phyloP scores from a whole-genome alignment of 2,888 invertebrate genomes.

The Drosophila trichaetosa region DNA sequence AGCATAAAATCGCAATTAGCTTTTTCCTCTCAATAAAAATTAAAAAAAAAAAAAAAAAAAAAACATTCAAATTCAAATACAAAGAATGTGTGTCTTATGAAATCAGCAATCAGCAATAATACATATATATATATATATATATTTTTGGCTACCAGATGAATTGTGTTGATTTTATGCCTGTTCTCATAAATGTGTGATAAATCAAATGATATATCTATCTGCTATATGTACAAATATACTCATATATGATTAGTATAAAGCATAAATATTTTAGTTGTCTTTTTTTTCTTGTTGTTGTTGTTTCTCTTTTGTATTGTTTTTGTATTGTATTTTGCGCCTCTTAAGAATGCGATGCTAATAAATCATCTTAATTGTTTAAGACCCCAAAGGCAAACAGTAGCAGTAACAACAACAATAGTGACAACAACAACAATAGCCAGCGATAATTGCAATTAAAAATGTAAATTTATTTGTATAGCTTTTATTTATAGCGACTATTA shows the following conservation, averaged over 20 bases:
- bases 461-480: slow-evolving; percentile 74
- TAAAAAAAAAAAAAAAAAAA: slow-evolving; percentile 10
- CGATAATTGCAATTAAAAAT: slow-evolving; percentile 81
- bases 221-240: slow-evolving; percentile 24
- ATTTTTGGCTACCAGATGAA: slow-evolving; percentile 47
- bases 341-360: slow-evolving; percentile 73
- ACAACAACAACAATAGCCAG: slow-evolving; percentile 54
- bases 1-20: slow-evolving; percentile 73
- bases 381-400: slow-evolving; percentile 78
- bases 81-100: slow-evolving; percentile 46
- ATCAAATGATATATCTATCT: slow-evolving; percentile 55
- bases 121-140: neutral
- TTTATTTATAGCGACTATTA: slow-evolving; percentile 73
- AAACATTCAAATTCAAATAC: neutral
- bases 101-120: slow-evolving; percentile 59
- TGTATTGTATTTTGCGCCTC: slow-evolving; percentile 50
- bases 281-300: slow-evolving; percentile 27
- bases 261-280: slow-evolving; percentile 64
- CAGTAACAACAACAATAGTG: slow-evolving; percentile 31
- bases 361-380: slow-evolving; percentile 75
- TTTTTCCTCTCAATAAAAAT: slow-evolving; percentile 40
- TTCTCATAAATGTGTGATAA: slow-evolving; percentile 57
- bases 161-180: slow-evolving; percentile 56
- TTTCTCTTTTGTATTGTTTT: slow-evolving; percentile 25
- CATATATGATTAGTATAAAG: slow-evolving; percentile 50